Base-by-base conservation (phyloP, 2,888 invertebrate genomes). In the Hyalella azteca region DNA sequence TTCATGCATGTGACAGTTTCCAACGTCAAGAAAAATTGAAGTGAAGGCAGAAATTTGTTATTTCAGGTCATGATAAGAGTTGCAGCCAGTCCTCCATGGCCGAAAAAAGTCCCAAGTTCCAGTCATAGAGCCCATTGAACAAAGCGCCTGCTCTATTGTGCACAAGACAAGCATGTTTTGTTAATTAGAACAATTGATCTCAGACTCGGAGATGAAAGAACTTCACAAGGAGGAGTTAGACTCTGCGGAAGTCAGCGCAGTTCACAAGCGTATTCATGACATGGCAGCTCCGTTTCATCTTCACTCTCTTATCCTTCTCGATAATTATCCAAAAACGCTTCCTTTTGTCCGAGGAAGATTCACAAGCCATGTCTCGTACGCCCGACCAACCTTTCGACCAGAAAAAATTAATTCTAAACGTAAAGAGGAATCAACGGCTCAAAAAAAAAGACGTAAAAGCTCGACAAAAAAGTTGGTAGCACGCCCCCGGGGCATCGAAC, bases 341-440 rank as follows among this genome's bases (percentile, higher is more conserved):
- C 45, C 75, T 75, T 73, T 75, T 75, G 75, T 75, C 40, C 45
- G 36, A 75, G 26, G 13, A 19, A 75, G 45, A 75, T 75, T 75
- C 45, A 26, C 39, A 41, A 75, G 45, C 22, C 15, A 41, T 41
- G n/a, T 73, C 40, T 73, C 40, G 29, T 29, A 4, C 13, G 3
- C 4, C 9, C 36, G 36, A 36, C 36, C 39, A 45, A 45, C 1
- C 11, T 19, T 45, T 45, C 45, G 1, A 45, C 11, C 45, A 22
- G 3, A 54, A 54, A 54, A 13, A 54, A 54, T 19, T 0, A 4
- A 22, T n/a, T 22, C 9, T 9, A 54, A 54, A 3, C 13, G n/a
- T 22, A 1, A 19, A 54, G 54, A 54, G n/a, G 15, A 45, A 45
- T 45, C 45, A 54, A 22, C 9, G 26, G 54, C 54, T 54, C 54